These are phyloP conservation scores for Scaptomyza pallida DNA, from an alignment of 1,140 invertebrate genomes.

Conservation along the genomic window DNA sequence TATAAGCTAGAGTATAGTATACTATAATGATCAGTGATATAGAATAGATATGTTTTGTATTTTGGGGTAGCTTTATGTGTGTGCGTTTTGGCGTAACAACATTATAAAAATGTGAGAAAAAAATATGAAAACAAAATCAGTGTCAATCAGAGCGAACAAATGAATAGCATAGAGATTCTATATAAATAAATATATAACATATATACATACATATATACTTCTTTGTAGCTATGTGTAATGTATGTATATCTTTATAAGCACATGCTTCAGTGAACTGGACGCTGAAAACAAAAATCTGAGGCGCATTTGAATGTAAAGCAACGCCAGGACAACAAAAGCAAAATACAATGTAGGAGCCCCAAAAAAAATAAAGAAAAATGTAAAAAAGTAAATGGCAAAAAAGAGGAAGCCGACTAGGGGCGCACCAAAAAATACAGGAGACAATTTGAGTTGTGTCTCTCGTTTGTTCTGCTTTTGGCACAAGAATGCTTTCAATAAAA, in stretches of 20 bases:
- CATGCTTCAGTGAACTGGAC: conserved; percentile 46
- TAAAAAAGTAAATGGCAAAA: background rate
- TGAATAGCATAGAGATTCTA: background rate
- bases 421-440: background rate
- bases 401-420: conserved; percentile 1
- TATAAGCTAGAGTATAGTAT: conserved; percentile 26
- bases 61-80: conserved; percentile 19
- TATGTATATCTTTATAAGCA: conserved; percentile 40
- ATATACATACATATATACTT: conserved; percentile 1
- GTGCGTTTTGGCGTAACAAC: conserved; percentile 21
- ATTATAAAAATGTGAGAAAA: conserved; percentile 18
- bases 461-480: conserved; percentile 31
- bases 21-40: conserved; percentile 27
- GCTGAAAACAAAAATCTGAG: conserved; percentile 40
- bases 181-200: background rate
- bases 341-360: conserved; percentile 14
- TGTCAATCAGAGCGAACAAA: conserved; percentile 39
- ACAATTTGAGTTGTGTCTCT: conserved; percentile 24
- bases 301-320: conserved; percentile 39
- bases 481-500: conserved; percentile 63
- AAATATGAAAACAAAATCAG: conserved; percentile 30
- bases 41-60: conserved; percentile 1
- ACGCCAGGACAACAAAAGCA: conserved; percentile 38
- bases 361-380: background rate
- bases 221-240: conserved; percentile 14